These are phyloP conservation scores for Aphelenchoides bicaudatus DNA, from an alignment of 2,888 invertebrate genomes.

Conservation along the genomic window DNA sequence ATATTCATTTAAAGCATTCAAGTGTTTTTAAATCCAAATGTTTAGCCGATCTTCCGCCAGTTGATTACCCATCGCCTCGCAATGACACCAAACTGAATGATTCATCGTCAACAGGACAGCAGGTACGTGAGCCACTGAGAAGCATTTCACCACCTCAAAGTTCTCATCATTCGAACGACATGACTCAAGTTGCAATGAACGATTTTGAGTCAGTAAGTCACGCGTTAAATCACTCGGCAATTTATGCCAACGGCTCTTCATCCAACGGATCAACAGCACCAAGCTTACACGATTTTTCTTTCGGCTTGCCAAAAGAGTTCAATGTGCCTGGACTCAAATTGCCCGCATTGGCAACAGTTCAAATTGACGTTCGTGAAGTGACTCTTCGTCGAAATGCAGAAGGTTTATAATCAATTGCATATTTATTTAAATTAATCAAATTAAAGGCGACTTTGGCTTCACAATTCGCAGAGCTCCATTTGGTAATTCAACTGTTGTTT, in stretches of 20 bases:
- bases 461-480: conserved; percentile 40
- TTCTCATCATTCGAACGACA: too few species aligned
- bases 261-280: not conserved
- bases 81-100: too few species aligned
- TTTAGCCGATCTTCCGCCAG: too few species aligned
- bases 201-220: too few species aligned
- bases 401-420: conserved; percentile 26
- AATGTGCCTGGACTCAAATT: conserved; percentile 41
- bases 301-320: conserved; percentile 34
- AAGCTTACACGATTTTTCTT: conserved; percentile 12
- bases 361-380: conserved; percentile 38
- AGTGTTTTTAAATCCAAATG: too few species aligned
- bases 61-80: too few species aligned
- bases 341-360: conserved; percentile 43
- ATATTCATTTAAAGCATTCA: too few species aligned
- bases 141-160: too few species aligned
- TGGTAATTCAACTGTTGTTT: conserved; percentile 30
- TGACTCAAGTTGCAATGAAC: too few species aligned
- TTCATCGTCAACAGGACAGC: too few species aligned
- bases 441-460: conserved; percentile 47
- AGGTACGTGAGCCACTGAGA: not conserved
- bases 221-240: not conserved
- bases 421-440: not conserved
- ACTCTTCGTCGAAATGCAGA: conserved; percentile 34
- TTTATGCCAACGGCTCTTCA: not conserved